These are phyloP conservation scores for Ophraella communa DNA, from an alignment of 2,888 invertebrate species.

Conservation along the genomic window DNA sequence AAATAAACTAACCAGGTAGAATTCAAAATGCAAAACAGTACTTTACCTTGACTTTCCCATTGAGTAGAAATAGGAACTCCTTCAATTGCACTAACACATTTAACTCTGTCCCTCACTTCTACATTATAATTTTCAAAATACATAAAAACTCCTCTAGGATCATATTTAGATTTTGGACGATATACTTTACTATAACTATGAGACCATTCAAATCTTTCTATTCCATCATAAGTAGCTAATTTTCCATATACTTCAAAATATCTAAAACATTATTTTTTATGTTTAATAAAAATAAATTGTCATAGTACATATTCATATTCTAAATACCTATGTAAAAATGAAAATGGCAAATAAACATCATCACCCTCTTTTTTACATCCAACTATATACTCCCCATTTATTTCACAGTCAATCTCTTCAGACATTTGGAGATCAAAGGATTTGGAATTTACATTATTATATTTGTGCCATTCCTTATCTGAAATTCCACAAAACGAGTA, in stretches of 20 bases:
- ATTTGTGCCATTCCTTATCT: slow-evolving; percentile 45
- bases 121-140: slow-evolving; percentile 99
- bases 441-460: slow-evolving; percentile 43
- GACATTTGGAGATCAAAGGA: slow-evolving; percentile 58
- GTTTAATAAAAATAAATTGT: background rate
- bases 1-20: too few species aligned
- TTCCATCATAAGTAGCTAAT: slow-evolving; percentile 72
- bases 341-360: slow-evolving; percentile 91
- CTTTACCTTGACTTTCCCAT: slow-evolving; percentile 93
- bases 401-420: slow-evolving; percentile 83
- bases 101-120: slow-evolving; percentile 82
- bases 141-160: slow-evolving; percentile 89
- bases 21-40: too few species aligned
- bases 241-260: slow-evolving; percentile 96
- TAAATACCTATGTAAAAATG: slow-evolving; percentile 79
- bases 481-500: slow-evolving; percentile 75
- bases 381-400: slow-evolving; percentile 79
- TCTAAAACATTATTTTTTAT: slow-evolving; percentile 25
- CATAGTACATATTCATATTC: background rate
- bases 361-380: slow-evolving; percentile 61
- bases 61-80: slow-evolving; percentile 97
- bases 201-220: slow-evolving; percentile 91
- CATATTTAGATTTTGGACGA: slow-evolving; percentile 86
- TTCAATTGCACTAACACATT: slow-evolving; percentile 92
- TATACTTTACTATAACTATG: slow-evolving; percentile 94